phyloP scores from a whole-genome alignment of 2,113 vertebrate genomes.

The Thomomys bottae region DNA sequence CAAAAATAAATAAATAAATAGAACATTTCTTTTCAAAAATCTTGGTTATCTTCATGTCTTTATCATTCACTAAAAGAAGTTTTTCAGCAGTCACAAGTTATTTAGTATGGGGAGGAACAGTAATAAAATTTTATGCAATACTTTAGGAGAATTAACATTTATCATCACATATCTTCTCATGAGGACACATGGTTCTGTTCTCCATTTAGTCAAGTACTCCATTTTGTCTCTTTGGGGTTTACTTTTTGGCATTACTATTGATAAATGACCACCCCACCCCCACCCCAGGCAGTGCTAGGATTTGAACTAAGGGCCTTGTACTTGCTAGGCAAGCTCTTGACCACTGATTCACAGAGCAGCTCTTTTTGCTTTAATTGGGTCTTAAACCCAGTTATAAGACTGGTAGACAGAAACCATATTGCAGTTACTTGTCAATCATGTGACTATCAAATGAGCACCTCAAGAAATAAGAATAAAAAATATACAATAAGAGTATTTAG shows the following conservation, averaged over 20 bases:
- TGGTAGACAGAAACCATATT: not conserved
- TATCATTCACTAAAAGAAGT: not conserved
- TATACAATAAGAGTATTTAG: constrained; percentile 20
- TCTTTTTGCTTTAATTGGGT: not conserved
- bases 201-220: not conserved
- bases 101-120: not conserved
- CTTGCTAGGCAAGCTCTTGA: too few species aligned
- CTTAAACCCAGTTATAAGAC: constrained; percentile 5
- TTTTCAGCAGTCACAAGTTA: not conserved
- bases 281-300: too few species aligned
- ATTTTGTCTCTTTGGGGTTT: not conserved
- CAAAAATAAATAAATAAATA: too few species aligned
- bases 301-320: too few species aligned
- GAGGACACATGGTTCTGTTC: not conserved
- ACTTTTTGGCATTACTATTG: not conserved
- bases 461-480: not conserved
- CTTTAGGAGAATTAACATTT: not conserved
- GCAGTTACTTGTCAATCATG: constrained; percentile 7
- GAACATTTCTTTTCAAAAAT: not conserved
- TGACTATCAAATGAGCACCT: not conserved
- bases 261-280: not conserved
- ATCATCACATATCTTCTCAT: not conserved
- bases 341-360: too few species aligned
- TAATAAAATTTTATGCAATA: not conserved
- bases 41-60: not conserved